Evolutionary conservation across 37 sponge, comb jelly and placozoan species (phyloP).

Genomic region (Mnemiopsis leidyi): DNA sequence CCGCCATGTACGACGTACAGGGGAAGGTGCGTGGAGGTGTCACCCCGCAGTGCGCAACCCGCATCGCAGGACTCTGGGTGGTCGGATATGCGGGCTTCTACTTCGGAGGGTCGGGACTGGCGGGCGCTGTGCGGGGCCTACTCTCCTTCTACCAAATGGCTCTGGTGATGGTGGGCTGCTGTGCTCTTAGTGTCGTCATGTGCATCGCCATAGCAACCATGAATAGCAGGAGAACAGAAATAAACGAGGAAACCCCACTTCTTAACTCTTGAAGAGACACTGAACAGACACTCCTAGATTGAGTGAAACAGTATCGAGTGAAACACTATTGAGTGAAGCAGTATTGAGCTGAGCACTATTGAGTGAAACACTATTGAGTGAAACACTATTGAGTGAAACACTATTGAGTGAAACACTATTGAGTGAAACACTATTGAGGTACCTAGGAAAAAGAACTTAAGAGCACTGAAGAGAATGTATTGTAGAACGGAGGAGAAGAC

Average conservation of each 20-base stretch:
- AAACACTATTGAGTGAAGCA: too few relatives aligned
- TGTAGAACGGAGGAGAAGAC: too few relatives aligned
- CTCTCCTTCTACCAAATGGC: background rate
- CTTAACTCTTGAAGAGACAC: too few relatives aligned
- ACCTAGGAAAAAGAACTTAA: too few relatives aligned
- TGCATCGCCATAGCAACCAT: background rate
- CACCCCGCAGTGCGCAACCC: background rate
- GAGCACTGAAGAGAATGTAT: too few relatives aligned
- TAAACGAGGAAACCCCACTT: background rate
- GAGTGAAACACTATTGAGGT: too few relatives aligned
- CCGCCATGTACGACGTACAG: background rate
- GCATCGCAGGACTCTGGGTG: background rate
- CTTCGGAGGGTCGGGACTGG: background rate
- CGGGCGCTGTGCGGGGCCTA: background rate
- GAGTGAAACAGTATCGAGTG: too few relatives aligned
- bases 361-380: too few relatives aligned
- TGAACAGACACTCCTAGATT: too few relatives aligned
- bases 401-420: too few relatives aligned
- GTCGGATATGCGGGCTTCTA: background rate
- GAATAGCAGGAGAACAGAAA: background rate
- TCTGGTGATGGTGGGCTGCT: background rate
- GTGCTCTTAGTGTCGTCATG: background rate
- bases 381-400: too few relatives aligned
- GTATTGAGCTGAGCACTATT: too few relatives aligned
- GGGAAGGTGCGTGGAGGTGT: background rate